Percentiles rank a stretch among this genome's conserved stretches.
Conservation (phyloP, 1,140 invertebrate genomes). For the Carcinoscorpius rotundicauda region DNA sequence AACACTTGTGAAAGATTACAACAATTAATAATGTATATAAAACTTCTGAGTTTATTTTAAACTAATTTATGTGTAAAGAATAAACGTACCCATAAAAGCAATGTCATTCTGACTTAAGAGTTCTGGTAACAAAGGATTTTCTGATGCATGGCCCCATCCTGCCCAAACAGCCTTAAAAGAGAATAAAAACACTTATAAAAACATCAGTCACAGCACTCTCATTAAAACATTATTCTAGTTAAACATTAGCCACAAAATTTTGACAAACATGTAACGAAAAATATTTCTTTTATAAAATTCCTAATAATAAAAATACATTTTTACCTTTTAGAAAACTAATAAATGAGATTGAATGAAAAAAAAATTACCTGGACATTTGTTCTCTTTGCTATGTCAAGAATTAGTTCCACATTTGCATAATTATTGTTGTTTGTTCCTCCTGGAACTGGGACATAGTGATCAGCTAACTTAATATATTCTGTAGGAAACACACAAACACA, state of each 20-base stretch:
- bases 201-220: too few species aligned
- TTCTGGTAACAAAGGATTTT: conserved; percentile 96
- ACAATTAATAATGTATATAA: too few species aligned
- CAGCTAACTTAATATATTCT: conserved; percentile 98
- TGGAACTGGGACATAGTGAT: conserved; percentile 95
- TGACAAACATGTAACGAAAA: too few species aligned
- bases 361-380: conserved; percentile 68
- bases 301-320: too few species aligned
- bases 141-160: conserved; percentile 99
- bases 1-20: too few species aligned
- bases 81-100: conserved; percentile 39
- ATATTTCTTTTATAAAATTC: too few species aligned
- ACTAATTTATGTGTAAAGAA: too few species aligned
- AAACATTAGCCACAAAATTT: too few species aligned
- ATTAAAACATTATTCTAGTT: too few species aligned
- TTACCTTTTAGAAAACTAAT: too few species aligned
- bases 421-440: conserved; percentile 99
- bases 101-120: conserved; percentile 75
- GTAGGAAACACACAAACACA: conserved; percentile 31
- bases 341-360: neutral
- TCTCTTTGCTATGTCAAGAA: conserved; percentile 86
- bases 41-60: too few species aligned
- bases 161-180: conserved; percentile 85
- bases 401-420: conserved; percentile 98
- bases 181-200: neutral